Evolutionary conservation across 2,888 invertebrate genomes (phyloP), one percentile per base, ranked within the genome.

Genomic region (Eugnorisma glareosa): DNA sequence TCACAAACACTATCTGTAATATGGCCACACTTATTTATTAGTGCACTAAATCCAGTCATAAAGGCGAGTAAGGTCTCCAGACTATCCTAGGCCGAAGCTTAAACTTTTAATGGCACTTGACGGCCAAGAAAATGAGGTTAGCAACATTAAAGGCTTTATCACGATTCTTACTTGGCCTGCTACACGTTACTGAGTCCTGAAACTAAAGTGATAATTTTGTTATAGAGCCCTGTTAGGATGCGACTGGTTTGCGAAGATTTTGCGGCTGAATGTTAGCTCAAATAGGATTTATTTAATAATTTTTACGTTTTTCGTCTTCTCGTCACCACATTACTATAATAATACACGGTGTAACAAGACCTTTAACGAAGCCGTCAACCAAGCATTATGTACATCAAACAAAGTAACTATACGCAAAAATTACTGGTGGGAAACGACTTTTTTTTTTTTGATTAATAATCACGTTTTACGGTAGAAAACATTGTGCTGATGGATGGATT

Each of bases 91-190:
- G 86, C 91, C 82, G 86, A 84, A 87, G 91, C 91, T 92, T 90
- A 90, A 94, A 94, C 92, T 94, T 94, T 93, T 94, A 94, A 94
- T 93, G 91, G 93, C 92, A 92, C 94, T 94, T 93, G 92, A 92
- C 92, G 91, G 89, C 91, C 89, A 90, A 89, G 91, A 92, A 91
- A 94, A 94, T 91, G 91, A 92, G 91, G 89, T 92, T 92, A 90
- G 92, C 90, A 90, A 91, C 92, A 92, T 93, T 92, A 91, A 91
- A 92, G 90, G 90, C 88, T 93, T 92, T 92, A 94, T 93, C 92
- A 88, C 89, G 90, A 92, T 91, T 92, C 91, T 93, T 90, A 85
- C 80, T 84, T 82, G 85, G 81, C 85, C 84, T 81, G 77, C 73
- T 76, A 66, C 80, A 83, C 81, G 70, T 79, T 71, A 73, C 79